Percentiles rank a stretch among this genome's conserved stretches.
Evolutionary conservation across 2,797 vertebrate genomes (phyloP).

Genomic region (Erethizon dorsatum): DNA sequence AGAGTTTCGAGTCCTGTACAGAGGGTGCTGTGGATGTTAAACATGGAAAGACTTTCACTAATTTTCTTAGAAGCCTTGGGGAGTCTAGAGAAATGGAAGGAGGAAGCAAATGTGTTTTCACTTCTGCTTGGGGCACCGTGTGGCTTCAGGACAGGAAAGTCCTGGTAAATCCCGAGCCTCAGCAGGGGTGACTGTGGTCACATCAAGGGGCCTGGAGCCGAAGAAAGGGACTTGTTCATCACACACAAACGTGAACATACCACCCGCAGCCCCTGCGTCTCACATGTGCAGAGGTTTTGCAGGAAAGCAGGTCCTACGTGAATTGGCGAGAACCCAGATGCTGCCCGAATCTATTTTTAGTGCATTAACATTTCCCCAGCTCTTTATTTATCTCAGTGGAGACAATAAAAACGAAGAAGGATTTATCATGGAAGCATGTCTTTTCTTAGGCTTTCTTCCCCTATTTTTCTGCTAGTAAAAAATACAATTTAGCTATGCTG

Average conservation of each 20-base stretch:
- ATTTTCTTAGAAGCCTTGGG: neutral
- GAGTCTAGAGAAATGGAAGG: neutral
- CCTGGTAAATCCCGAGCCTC: neutral
- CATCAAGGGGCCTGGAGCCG: neutral
- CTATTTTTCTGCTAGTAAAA: neutral
- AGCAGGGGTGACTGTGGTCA: neutral
- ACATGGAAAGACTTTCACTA: neutral
- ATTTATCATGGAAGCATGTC: neutral
- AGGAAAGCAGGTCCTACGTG: neutral
- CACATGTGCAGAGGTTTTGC: neutral
- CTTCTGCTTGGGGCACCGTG: neutral
- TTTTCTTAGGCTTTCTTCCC: neutral
- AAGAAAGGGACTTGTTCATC: neutral
- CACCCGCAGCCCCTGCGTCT: neutral
- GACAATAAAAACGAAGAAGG: neutral
- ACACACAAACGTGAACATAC: neutral
- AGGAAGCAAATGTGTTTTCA: neutral
- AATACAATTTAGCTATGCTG: neutral
- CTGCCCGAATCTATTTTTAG: neutral
- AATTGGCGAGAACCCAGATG: neutral
- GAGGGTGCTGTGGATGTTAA: neutral
- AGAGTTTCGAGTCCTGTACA: neutral
- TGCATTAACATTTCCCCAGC: neutral
- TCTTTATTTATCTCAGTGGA: conserved; percentile 3
- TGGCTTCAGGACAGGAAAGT: too few relatives aligned